These are phyloP conservation scores for Apodemia zela DNA, from an alignment of 2,888 invertebrate genomes.

Conservation along the genomic window DNA sequence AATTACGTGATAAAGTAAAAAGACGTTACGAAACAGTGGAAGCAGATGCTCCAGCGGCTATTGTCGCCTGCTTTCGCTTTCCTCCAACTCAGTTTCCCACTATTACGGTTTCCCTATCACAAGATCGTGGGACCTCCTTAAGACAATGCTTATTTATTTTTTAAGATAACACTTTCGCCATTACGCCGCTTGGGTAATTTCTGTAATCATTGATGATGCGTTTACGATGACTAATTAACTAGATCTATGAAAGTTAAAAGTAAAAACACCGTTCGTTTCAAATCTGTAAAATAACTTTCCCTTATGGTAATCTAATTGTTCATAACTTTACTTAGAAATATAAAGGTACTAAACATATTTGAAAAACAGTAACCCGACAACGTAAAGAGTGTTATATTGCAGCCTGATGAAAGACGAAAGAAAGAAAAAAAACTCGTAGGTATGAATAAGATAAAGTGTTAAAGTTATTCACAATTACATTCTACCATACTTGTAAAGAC, in stretches of 20 bases:
- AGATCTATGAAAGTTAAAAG: slow-evolving; percentile 1
- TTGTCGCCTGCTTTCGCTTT: slow-evolving; percentile 68
- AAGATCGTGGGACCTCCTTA: slow-evolving; percentile 68
- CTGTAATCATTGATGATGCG: slow-evolving; percentile 42
- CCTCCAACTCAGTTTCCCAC: slow-evolving; percentile 56
- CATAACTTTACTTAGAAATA: not conserved
- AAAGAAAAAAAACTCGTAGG: too few relatives aligned
- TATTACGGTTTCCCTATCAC: slow-evolving; percentile 72
- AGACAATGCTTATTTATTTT: slow-evolving; percentile 70
- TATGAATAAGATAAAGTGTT: too few relatives aligned
- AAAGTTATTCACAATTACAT: too few relatives aligned
- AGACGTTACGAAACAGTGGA: slow-evolving; percentile 35
- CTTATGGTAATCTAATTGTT: slow-evolving; percentile 5
- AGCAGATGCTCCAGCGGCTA: slow-evolving; percentile 34
- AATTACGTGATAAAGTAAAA: slow-evolving; percentile 26
- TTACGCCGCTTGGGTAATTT: slow-evolving; percentile 59
- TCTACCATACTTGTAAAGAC: too few relatives aligned
- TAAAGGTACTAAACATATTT: not conserved
- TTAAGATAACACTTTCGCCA: slow-evolving; percentile 68
- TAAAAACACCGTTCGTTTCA: slow-evolving; percentile 1
- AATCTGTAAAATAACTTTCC: not conserved
- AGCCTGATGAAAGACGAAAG: not conserved
- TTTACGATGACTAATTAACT: slow-evolving; percentile 13
- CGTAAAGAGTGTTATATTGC: not conserved
- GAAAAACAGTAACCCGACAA: not conserved